A percentile compares a stretch with the other conserved stretches of the same genome.
These are phyloP conservation scores for Pluvialis apricaria DNA, from an alignment of 2,113 vertebrate genomes.

Conservation along the genomic window DNA sequence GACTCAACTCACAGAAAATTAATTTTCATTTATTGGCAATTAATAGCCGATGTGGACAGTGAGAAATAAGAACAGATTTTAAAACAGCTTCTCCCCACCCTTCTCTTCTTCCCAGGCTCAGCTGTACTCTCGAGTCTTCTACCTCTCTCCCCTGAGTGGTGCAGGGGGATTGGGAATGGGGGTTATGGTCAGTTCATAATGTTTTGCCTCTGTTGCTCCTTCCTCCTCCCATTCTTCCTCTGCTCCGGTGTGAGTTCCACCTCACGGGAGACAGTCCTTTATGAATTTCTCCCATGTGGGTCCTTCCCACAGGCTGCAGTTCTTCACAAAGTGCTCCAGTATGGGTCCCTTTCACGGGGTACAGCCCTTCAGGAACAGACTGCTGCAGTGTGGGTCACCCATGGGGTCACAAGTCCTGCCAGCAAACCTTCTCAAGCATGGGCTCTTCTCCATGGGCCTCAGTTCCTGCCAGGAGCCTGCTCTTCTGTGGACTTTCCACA, in stretches of 20 bases:
- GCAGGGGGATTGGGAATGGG: background rate
- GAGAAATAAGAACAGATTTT: background rate
- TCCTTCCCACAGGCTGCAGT: background rate
- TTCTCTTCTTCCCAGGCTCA: rapidly evolving
- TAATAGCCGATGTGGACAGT: background rate
- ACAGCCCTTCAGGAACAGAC: no score
- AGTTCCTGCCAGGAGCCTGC: background rate
- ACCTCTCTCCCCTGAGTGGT: background rate
- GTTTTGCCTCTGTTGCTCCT: background rate
- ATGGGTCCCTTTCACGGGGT: background rate
- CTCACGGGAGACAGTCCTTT: background rate
- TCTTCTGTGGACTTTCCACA: rapidly evolving
- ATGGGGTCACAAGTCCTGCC: background rate
- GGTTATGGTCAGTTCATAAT: background rate
- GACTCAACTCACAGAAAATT: background rate
- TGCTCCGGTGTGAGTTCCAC: rapidly evolving
- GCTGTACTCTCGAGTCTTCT: background rate
- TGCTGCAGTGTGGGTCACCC: rapidly evolving
- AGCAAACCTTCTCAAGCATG: rapidly evolving
- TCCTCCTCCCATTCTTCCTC: background rate
- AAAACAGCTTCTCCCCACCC: rapidly evolving
- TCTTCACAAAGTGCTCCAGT: background rate
- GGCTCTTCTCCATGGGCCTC: background rate
- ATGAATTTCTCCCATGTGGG: rapidly evolving
- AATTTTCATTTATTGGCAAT: background rate